Evolutionary conservation across 2,888 invertebrate species (phyloP).

Genomic region (Dexiosoma caninum): DNA sequence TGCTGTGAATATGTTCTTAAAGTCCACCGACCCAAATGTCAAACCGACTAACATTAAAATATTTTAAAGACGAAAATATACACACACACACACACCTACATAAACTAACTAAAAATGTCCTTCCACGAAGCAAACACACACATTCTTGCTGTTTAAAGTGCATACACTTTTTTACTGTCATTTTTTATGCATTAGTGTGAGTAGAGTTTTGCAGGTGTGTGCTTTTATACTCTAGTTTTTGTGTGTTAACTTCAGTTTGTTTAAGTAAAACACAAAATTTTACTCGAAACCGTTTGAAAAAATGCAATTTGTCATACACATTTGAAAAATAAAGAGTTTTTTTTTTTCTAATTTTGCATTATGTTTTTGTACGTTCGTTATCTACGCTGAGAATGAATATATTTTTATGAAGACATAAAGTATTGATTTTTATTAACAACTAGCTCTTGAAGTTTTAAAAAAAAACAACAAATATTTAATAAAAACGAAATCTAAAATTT

Average conservation of each 20-base stretch:
- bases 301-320: conserved; percentile 13
- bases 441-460: not conserved
- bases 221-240: not conserved
- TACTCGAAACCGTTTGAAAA: not conserved
- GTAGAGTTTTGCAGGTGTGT: not conserved
- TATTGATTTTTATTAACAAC: not conserved
- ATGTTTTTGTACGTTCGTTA: not conserved
- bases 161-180: not conserved
- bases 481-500: too few species aligned
- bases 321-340: conserved; percentile 26
- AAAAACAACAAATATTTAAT: too few species aligned
- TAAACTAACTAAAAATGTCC: conserved; percentile 49
- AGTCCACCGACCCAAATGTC: conserved; percentile 58
- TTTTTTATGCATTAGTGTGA: not conserved
- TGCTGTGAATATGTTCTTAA: conserved; percentile 41
- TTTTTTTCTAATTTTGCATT: not conserved
- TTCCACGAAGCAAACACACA: conserved; percentile 33
- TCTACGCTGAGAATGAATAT: not conserved
- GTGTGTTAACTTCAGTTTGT: conserved; percentile 2
- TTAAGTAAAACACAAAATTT: conserved; percentile 14
- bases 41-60: conserved; percentile 51
- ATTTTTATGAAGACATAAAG: not conserved
- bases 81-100: not conserved
- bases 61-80: not conserved
- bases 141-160: not conserved